These are phyloP conservation scores for Silurus asotus DNA, from an alignment of 2,113 vertebrate species.

Conservation along the genomic window DNA sequence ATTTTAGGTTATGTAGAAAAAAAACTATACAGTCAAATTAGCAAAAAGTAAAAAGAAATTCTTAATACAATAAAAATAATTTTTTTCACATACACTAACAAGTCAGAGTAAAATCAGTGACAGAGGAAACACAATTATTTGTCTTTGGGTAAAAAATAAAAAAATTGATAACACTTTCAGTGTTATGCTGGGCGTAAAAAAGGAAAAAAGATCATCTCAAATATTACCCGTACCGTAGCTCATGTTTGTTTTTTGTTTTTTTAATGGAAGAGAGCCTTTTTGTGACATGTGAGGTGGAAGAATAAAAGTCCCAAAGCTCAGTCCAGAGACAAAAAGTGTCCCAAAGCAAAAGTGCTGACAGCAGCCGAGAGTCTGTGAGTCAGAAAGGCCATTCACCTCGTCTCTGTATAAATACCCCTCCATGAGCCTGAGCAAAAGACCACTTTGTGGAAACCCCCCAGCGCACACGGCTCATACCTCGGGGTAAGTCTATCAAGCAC, in stretches of 20 bases:
- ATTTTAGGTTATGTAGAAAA: background rate
- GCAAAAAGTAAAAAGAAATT: no score
- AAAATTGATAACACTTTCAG: no score
- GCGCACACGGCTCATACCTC: conserved; percentile 64
- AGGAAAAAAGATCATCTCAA: background rate
- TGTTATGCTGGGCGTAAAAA: background rate
- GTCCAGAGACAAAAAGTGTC: conserved; percentile 66
- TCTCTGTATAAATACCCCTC: conserved; percentile 71
- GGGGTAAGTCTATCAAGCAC: conserved; percentile 67
- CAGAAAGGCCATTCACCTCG: conserved; percentile 39
- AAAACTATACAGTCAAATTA: background rate
- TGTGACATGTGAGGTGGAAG: conserved; percentile 32
- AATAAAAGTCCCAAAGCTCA: conserved; percentile 58
- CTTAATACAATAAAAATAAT: no score
- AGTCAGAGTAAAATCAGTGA: no score
- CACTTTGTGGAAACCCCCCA: conserved; percentile 67
- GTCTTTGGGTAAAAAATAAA: no score
- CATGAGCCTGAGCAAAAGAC: conserved; percentile 59
- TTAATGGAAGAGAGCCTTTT: conserved; percentile 19
- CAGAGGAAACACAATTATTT: no score
- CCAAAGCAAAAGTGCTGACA: conserved; percentile 80
- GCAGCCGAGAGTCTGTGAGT: conserved; percentile 50
- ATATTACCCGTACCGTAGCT: background rate
- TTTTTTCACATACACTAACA: no score
- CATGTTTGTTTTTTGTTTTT: background rate